phyloP scores from a whole-genome alignment of 2,797 vertebrate genomes.

The Lutjanus argentimaculatus region DNA sequence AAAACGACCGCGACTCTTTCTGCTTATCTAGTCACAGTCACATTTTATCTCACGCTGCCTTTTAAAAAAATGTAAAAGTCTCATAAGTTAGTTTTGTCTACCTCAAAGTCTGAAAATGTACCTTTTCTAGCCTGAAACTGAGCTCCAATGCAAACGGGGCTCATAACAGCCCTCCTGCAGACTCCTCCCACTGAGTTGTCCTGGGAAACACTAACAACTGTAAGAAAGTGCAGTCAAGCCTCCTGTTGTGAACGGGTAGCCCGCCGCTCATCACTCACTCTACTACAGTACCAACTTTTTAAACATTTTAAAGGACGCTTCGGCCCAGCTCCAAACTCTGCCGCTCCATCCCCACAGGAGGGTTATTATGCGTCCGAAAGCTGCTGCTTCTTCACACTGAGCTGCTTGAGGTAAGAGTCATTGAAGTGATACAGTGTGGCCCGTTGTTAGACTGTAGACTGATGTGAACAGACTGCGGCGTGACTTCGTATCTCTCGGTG shows the following conservation, averaged over 20 bases:
- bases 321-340: background rate
- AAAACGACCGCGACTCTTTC: background rate
- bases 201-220: constrained; percentile 84
- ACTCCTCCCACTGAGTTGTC: constrained; percentile 80
- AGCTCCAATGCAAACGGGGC: constrained; percentile 4
- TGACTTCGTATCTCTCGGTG: background rate
- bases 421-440: background rate
- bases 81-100: accelerated
- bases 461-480: background rate
- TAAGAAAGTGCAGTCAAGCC: constrained; percentile 54
- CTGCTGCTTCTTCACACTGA: constrained; percentile 52
- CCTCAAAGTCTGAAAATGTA: accelerated
- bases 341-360: constrained; percentile 23
- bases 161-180: constrained; percentile 24
- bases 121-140: background rate
- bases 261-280: background rate
- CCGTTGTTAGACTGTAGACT: background rate
- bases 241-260: constrained; percentile 13
- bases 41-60: no score
- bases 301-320: background rate
- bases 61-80: no score
- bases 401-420: constrained; percentile 71
- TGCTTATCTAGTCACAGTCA: background rate
- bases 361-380: constrained; percentile 71
- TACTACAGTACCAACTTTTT: background rate